Conservation (phyloP, 2,888 invertebrate species). For the Apodemia hepburni region DNA sequence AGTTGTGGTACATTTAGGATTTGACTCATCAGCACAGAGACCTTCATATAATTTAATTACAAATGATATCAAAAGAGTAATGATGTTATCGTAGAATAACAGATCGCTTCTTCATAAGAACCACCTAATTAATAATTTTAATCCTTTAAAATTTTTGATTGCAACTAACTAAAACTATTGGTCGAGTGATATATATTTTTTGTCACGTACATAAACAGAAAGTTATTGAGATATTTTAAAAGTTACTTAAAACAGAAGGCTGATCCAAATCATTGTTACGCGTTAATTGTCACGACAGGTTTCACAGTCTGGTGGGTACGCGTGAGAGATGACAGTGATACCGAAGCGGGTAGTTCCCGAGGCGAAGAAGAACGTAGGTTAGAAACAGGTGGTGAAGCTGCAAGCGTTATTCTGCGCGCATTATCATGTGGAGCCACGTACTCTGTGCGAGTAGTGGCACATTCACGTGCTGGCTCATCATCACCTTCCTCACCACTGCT, state of each 20-base stretch:
- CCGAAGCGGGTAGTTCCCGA: constrained; percentile 47
- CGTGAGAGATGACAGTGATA: constrained; percentile 60
- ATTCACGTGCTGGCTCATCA: constrained; percentile 64
- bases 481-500: constrained; percentile 56
- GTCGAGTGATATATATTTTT: no score
- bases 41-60: no score
- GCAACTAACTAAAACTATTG: neutral
- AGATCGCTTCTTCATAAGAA: no score
- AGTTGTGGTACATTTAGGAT: no score
- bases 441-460: constrained; percentile 63
- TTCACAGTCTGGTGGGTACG: constrained; percentile 69
- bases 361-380: constrained; percentile 60
- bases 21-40: no score
- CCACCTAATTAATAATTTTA: no score
- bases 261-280: neutral
- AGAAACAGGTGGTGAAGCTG: constrained; percentile 64
- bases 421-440: constrained; percentile 66
- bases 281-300: constrained; percentile 38
- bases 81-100: no score
- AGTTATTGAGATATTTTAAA: neutral
- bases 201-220: neutral
- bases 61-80: no score
- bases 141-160: neutral
- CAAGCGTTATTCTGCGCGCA: constrained; percentile 54
- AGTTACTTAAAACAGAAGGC: neutral